Evolutionary conservation across 1,140 invertebrate genomes (phyloP).

Genomic region (Prorops nasuta): DNA sequence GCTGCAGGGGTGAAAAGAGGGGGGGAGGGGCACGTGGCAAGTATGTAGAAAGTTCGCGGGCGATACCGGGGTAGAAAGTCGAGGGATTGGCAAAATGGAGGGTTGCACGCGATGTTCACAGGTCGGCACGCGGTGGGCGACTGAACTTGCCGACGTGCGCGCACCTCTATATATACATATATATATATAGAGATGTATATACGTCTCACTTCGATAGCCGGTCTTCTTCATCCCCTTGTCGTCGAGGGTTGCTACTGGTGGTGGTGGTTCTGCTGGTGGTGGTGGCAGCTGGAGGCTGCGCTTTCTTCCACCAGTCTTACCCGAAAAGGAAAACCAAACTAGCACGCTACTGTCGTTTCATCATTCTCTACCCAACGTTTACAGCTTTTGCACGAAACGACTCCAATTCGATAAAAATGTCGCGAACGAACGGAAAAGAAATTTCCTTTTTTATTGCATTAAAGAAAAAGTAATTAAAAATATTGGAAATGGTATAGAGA

Average conservation of each 20-base stretch:
- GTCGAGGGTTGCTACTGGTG: conserved; percentile 20
- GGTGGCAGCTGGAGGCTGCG: conserved; percentile 22
- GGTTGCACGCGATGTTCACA: conserved; percentile 30
- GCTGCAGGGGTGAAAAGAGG: neutral
- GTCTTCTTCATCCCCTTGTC: conserved; percentile 42
- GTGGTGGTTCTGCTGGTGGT: conserved; percentile 7
- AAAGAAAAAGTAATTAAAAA: neutral
- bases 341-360: no score
- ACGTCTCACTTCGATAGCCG: conserved; percentile 36
- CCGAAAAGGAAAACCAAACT: no score
- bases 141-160: conserved; percentile 40
- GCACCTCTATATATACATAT: conserved; percentile 30
- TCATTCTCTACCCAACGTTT: no score
- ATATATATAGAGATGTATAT: conserved; percentile 36
- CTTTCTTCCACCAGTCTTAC: conserved; percentile 25
- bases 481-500: neutral
- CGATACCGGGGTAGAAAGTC: neutral
- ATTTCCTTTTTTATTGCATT: neutral
- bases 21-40: conserved; percentile 22
- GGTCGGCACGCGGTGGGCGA: conserved; percentile 40
- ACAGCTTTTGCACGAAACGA: neutral
- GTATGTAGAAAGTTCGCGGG: no score
- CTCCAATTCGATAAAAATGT: neutral
- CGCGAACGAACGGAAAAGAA: neutral
- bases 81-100: conserved; percentile 2